phyloP scores from a whole-genome alignment of 2,888 invertebrate species.

The Lymantria monacha region DNA sequence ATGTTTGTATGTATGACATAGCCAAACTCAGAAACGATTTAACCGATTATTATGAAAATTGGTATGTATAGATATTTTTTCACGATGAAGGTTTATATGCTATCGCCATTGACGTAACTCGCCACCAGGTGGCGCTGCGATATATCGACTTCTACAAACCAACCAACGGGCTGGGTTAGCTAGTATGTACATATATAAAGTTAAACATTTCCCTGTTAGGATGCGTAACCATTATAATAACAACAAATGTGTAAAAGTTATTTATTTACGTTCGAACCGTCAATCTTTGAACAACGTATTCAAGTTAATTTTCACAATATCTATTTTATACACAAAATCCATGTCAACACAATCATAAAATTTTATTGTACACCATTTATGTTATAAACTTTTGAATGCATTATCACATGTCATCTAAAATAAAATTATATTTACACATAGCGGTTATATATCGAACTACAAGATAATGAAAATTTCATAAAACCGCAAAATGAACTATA shows the following conservation, averaged over 20 bases:
- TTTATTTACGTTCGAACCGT: slow-evolving; percentile 77
- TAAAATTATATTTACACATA: slow-evolving; percentile 72
- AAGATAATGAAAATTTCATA: slow-evolving; percentile 64
- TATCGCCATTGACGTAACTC: no score
- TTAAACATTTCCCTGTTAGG: no score
- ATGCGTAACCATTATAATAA: slow-evolving; percentile 11
- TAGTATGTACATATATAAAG: no score
- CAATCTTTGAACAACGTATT: slow-evolving; percentile 76
- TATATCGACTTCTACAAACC: no score
- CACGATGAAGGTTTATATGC: no score
- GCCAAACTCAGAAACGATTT: no score
- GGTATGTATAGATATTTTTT: no score
- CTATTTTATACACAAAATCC: slow-evolving; percentile 74
- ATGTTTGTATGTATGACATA: no score
- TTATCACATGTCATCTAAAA: slow-evolving; percentile 70
- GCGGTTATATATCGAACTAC: slow-evolving; percentile 52
- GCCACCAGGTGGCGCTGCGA: no score
- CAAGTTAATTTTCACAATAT: slow-evolving; percentile 77
- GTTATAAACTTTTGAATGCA: slow-evolving; percentile 71
- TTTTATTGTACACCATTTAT: slow-evolving; percentile 72
- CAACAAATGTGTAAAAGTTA: slow-evolving; percentile 71
- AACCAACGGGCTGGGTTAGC: no score
- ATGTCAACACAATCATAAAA: slow-evolving; percentile 75
- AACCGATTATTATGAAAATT: no score
- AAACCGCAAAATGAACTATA: slow-evolving; percentile 64